A percentile compares a stretch with the other conserved stretches of the same genome.
Conservation (phyloP, 2,797 vertebrate species). For the Morus bassanus region DNA sequence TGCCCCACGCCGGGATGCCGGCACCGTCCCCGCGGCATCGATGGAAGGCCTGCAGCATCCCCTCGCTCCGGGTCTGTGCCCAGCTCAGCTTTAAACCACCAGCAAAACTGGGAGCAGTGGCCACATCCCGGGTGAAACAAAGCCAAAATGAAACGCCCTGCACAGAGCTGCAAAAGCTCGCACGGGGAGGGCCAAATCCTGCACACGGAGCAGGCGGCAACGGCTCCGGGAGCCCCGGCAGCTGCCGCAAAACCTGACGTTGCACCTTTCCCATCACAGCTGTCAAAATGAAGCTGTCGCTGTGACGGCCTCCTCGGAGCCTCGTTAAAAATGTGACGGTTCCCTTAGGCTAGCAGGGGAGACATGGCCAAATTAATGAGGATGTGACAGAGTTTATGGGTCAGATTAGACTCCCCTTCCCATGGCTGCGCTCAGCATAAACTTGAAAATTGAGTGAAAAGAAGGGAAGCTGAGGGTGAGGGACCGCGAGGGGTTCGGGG, state of each 20-base stretch:
- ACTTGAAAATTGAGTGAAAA: background rate
- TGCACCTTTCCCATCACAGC: slow-evolving; percentile 42
- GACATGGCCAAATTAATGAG: slow-evolving; percentile 56
- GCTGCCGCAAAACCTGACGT: background rate
- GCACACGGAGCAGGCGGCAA: accelerated
- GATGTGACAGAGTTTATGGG: slow-evolving; percentile 28
- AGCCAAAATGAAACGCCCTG: accelerated
- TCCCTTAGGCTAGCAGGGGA: slow-evolving; percentile 46
- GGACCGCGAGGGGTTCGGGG: background rate
- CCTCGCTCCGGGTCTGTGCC: accelerated
- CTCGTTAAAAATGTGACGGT: slow-evolving; percentile 52
- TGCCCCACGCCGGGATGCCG: accelerated
- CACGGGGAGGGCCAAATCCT: background rate
- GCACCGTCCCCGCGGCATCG: accelerated
- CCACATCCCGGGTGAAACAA: accelerated
- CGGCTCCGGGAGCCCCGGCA: accelerated
- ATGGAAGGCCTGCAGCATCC: background rate
- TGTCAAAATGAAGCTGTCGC: slow-evolving; percentile 39
- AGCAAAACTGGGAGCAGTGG: accelerated
- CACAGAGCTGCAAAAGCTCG: accelerated
- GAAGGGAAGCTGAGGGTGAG: background rate
- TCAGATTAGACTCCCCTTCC: background rate
- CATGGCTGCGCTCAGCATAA: background rate
- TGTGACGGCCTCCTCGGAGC: background rate
- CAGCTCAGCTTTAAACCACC: background rate